phyloP scores from a whole-genome alignment of 2,888 invertebrate species.

The Chloroclysta siterata region DNA sequence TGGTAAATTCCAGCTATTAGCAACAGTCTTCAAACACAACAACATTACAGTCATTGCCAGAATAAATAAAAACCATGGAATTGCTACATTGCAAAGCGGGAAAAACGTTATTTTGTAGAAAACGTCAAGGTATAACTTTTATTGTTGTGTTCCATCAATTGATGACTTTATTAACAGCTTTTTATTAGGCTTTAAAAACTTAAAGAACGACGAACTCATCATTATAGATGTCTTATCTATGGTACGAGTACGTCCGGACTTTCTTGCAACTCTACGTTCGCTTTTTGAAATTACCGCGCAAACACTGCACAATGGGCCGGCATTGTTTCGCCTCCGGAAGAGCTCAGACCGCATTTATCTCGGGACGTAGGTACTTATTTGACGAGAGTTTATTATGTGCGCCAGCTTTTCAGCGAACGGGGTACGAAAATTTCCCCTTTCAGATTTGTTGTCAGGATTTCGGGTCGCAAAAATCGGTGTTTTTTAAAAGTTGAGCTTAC shows the following conservation, averaged over 20 bases:
- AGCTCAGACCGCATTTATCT: slow-evolving; percentile 53
- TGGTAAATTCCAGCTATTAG: too few relatives aligned
- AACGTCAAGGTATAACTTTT: too few relatives aligned
- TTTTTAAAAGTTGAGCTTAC: background rate
- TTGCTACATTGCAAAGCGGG: too few relatives aligned
- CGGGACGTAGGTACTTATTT: slow-evolving; percentile 58
- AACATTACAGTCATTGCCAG: too few relatives aligned
- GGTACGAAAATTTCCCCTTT: slow-evolving; percentile 29
- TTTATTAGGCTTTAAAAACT: too few relatives aligned
- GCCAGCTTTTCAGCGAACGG: slow-evolving; percentile 54
- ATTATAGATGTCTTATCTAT: too few relatives aligned
- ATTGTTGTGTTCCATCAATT: too few relatives aligned
- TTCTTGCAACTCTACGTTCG: slow-evolving; percentile 29
- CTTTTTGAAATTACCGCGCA: slow-evolving; percentile 59
- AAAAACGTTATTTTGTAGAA: too few relatives aligned
- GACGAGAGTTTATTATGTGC: slow-evolving; percentile 64
- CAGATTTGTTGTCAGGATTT: background rate
- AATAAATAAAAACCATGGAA: too few relatives aligned
- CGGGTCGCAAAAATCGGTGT: background rate
- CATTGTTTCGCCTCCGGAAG: slow-evolving; percentile 49
- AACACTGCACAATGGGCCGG: slow-evolving; percentile 54
- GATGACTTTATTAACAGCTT: too few relatives aligned
- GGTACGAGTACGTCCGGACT: slow-evolving; percentile 1
- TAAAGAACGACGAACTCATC: too few relatives aligned
- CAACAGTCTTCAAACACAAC: too few relatives aligned